A percentile compares a stretch with the other conserved stretches of the same genome.
These are phyloP conservation scores for Apeira syringaria DNA, from an alignment of 2,888 invertebrate species.

Conservation along the genomic window DNA sequence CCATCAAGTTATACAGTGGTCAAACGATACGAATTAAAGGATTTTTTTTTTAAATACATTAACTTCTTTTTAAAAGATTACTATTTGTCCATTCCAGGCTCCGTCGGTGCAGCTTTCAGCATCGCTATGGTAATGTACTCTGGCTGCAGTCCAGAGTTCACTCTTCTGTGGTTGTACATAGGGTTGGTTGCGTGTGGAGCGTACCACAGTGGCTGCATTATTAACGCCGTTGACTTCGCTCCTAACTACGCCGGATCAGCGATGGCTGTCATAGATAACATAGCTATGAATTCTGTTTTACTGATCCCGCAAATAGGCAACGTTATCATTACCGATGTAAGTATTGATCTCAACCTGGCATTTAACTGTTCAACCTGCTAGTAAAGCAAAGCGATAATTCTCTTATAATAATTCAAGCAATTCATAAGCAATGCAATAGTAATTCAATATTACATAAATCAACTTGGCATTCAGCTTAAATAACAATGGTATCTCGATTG, in stretches of 20 bases:
- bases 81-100: conserved; percentile 9
- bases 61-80: too few species aligned
- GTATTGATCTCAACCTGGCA: too few species aligned
- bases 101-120: conserved; percentile 8
- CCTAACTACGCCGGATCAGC: conserved; percentile 77
- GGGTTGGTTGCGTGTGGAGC: conserved; percentile 81
- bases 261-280: conserved; percentile 52
- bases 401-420: too few species aligned
- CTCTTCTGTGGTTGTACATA: conserved; percentile 71
- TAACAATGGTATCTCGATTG: too few species aligned
- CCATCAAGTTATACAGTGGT: too few species aligned
- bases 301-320: conserved; percentile 3
- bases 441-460: too few species aligned
- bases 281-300: conserved; percentile 4
- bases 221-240: conserved; percentile 75
- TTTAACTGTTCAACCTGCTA: too few species aligned
- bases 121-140: conserved; percentile 71
- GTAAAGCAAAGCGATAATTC: too few species aligned
- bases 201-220: conserved; percentile 81
- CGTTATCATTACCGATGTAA: conserved; percentile 14
- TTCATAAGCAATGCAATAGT: too few species aligned
- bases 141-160: conserved; percentile 58
- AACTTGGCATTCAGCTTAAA: too few species aligned
- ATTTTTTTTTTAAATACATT: too few species aligned
- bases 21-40: too few species aligned